Evolutionary conservation across 2,888 invertebrate genomes (phyloP).

Genomic region (Agrotis puta): DNA sequence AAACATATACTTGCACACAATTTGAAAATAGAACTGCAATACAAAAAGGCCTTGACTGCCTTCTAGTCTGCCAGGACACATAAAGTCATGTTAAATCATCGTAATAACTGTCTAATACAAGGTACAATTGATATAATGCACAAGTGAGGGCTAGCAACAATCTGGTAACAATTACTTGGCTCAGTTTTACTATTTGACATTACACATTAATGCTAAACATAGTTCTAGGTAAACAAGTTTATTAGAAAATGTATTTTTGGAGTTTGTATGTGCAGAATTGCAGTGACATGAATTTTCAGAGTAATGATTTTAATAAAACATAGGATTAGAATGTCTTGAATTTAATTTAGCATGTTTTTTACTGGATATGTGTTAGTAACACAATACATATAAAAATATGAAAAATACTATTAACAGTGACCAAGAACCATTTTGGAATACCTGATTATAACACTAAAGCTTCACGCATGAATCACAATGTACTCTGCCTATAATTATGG

Average conservation of each 20-base stretch:
- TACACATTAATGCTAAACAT: conserved; percentile 38
- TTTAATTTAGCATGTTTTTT: background rate
- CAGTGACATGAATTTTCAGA: conserved; percentile 23
- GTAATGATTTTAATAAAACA: conserved; percentile 1
- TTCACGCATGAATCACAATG: background rate
- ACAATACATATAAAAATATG: background rate
- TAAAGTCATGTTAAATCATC: conserved; percentile 48
- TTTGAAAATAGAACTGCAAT: conserved; percentile 59
- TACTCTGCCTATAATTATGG: background rate
- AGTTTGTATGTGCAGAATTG: background rate
- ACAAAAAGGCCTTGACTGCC: conserved; percentile 43
- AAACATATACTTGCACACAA: conserved; percentile 11
- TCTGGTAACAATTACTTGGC: conserved; percentile 48
- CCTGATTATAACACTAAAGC: background rate
- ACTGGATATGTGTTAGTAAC: no score
- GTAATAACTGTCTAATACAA: conserved; percentile 12
- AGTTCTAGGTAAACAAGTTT: conserved; percentile 46
- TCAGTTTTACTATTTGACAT: conserved; percentile 47
- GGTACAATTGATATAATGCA: conserved; percentile 32
- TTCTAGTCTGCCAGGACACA: conserved; percentile 52
- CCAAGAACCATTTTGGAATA: conserved; percentile 2
- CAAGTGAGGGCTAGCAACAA: conserved; percentile 14
- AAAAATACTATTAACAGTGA: background rate
- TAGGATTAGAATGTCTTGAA: background rate
- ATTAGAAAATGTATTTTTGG: conserved; percentile 46